Evolutionary conservation across 92 coral and sea anemone genomes (phyloP).

Genomic region (Bergia puertoricense): DNA sequence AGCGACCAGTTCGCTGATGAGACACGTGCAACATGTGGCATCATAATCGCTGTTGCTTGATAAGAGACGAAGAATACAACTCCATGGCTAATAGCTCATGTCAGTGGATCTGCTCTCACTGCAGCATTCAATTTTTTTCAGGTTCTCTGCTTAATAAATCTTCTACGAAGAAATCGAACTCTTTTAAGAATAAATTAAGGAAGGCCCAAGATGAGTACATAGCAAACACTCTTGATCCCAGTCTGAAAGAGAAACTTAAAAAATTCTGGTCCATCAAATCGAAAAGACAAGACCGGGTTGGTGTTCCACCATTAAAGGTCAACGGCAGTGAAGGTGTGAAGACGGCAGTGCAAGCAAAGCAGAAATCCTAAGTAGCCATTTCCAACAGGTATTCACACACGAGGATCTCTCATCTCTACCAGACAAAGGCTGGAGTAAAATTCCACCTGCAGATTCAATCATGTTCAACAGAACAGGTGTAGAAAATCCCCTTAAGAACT

Average conservation of each 20-base stretch:
- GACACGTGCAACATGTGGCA: too few relatives aligned
- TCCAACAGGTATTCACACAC: constrained; percentile 53
- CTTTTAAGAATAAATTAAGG: constrained; percentile 47
- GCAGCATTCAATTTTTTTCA: too few relatives aligned
- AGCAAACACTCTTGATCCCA: constrained; percentile 55
- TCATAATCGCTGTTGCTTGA: too few relatives aligned
- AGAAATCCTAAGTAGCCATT: constrained; percentile 48
- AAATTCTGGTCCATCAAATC: constrained; percentile 74
- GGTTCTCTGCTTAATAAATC: too few relatives aligned
- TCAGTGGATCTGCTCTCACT: too few relatives aligned
- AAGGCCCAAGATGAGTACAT: constrained; percentile 65
- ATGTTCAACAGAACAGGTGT: constrained; percentile 41
- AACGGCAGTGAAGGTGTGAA: constrained; percentile 27
- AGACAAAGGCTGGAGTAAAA: constrained; percentile 38
- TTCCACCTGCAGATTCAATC: constrained; percentile 36
- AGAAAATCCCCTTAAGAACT: constrained; percentile 38
- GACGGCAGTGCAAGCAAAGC: constrained; percentile 62
- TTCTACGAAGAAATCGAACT: too few relatives aligned
- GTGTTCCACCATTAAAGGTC: constrained; percentile 56
- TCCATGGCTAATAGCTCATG: too few relatives aligned
- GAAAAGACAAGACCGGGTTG: constrained; percentile 65
- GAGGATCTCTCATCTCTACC: constrained; percentile 63
- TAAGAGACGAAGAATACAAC: too few relatives aligned
- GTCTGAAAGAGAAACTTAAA: constrained; percentile 65
- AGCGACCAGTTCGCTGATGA: too few relatives aligned